Evolutionary conservation across 2,888 invertebrate genomes (phyloP).

Genomic region (Lysandra bellargus): DNA sequence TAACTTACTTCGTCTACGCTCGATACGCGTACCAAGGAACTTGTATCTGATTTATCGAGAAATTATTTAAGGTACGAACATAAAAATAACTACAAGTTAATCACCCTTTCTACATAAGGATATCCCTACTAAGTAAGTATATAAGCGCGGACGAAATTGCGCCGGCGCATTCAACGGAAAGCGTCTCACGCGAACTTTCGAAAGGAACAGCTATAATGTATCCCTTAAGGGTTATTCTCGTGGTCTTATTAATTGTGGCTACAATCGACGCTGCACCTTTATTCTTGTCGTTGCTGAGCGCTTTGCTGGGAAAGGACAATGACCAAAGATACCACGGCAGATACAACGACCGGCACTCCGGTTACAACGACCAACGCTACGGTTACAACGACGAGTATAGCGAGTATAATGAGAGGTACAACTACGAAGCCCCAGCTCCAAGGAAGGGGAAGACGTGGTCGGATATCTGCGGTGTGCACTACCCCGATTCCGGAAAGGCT

Average conservation of each 20-base stretch:
- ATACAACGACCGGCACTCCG: background rate
- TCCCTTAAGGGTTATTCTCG: conserved; percentile 8
- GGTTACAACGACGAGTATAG: background rate
- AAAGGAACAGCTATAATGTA: conserved; percentile 18
- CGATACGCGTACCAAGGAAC: background rate
- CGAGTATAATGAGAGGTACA: background rate
- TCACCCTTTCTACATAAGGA: conserved; percentile 23
- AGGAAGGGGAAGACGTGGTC: conserved; percentile 29
- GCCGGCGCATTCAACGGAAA: background rate
- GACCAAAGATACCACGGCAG: background rate
- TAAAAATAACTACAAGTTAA: conserved; percentile 12
- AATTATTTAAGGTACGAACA: background rate
- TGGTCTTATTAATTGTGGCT: background rate
- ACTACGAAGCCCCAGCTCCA: background rate
- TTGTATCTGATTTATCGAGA: background rate
- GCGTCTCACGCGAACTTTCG: conserved; percentile 12
- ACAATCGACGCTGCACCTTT: conserved; percentile 20
- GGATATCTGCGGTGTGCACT: conserved; percentile 31
- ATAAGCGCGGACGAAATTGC: conserved; percentile 9
- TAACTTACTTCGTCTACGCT: background rate
- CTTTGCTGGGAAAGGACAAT: background rate
- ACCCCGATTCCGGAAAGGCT: conserved; percentile 9
- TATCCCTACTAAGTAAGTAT: conserved; percentile 27
- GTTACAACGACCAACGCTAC: too few relatives aligned
- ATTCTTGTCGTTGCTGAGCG: conserved; percentile 15